Evolutionary conservation across 1,140 invertebrate genomes (phyloP).

Genomic region (Periplaneta americana): DNA sequence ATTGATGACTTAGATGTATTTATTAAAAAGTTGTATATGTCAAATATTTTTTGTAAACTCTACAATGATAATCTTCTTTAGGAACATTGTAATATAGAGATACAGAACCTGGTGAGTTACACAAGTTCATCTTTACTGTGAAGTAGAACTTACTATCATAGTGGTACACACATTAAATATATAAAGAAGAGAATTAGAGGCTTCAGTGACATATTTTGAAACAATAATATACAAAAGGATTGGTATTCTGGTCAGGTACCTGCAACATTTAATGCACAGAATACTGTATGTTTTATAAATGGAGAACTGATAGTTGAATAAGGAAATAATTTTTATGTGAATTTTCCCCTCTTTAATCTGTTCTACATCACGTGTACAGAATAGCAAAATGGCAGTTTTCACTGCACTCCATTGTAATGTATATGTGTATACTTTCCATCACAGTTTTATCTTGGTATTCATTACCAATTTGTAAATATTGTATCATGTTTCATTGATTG

Average conservation of each 20-base stretch:
- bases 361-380: background rate
- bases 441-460: too few species aligned
- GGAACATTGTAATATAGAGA: background rate
- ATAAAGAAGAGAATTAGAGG: too few species aligned
- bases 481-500: background rate
- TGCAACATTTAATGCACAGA: background rate
- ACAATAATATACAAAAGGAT: background rate
- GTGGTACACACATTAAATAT: background rate
- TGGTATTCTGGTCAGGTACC: background rate
- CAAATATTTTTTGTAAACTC: background rate
- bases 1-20: background rate
- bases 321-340: background rate
- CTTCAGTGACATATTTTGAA: too few species aligned
- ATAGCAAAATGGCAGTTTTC: background rate
- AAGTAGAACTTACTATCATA: background rate
- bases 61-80: background rate
- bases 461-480: too few species aligned
- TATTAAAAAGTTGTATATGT: background rate
- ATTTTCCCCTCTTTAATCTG: background rate
- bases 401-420: background rate
- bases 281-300: background rate
- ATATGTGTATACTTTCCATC: too few species aligned
- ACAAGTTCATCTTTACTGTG: background rate
- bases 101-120: background rate
- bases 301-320: background rate